Evolutionary conservation across 2,113 vertebrate species (phyloP).

Genomic region (Marmota flaviventris): DNA sequence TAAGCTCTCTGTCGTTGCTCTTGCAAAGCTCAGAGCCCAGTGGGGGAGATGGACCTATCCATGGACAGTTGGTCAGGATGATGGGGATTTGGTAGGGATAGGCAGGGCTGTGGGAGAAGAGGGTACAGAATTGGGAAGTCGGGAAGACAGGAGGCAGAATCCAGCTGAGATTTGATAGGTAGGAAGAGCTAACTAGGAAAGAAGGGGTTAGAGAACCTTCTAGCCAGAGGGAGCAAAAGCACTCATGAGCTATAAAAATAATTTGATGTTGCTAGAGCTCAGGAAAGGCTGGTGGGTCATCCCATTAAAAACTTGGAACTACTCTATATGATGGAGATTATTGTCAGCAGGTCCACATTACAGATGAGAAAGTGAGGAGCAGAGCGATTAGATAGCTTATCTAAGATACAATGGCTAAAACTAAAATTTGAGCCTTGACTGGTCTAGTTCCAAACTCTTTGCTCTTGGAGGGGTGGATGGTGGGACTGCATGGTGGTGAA

Average conservation of each 20-base stretch:
- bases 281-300: background rate
- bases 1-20: background rate
- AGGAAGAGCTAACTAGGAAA: background rate
- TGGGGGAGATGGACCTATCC: background rate
- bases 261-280: background rate
- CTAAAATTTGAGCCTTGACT: background rate
- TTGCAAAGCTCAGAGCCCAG: background rate
- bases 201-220: background rate
- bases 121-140: background rate
- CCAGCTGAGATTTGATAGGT: background rate
- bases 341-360: too few relatives aligned
- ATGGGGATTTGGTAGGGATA: too few relatives aligned
- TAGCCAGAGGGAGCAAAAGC: background rate
- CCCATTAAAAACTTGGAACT: background rate
- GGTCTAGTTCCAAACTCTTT: background rate
- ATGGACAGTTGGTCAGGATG: fast-evolving
- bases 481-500: too few relatives aligned
- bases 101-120: background rate
- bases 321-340: background rate
- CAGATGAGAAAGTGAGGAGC: background rate
- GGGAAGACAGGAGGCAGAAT: background rate
- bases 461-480: background rate
- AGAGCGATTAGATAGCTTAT: background rate
- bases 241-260: too few relatives aligned
- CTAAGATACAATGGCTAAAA: background rate